These are phyloP conservation scores for Malacoraja senta DNA, from an alignment of 2,797 vertebrate species.

Conservation along the genomic window DNA sequence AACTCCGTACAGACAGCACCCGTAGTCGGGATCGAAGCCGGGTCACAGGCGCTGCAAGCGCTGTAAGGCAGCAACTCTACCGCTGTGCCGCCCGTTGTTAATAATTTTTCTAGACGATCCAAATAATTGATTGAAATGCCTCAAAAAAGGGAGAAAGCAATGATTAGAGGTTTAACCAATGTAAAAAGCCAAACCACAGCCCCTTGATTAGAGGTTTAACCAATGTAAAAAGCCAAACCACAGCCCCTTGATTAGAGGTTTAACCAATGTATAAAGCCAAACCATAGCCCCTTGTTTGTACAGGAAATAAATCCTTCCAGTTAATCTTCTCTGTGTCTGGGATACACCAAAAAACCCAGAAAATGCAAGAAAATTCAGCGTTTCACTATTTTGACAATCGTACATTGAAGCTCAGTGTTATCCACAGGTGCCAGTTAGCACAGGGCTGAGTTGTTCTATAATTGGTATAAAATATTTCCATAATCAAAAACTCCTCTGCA, in stretches of 20 bases:
- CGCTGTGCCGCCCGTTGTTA: too few species aligned
- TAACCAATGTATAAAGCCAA: too few species aligned
- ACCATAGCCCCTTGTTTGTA: too few species aligned
- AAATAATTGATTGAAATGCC: neutral
- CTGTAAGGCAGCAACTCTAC: too few species aligned
- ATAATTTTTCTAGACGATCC: neutral
- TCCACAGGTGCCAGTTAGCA: neutral
- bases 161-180: too few species aligned
- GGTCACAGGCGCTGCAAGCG: neutral
- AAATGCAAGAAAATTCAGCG: neutral
- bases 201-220: too few species aligned
- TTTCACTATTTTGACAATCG: neutral
- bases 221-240: too few species aligned
- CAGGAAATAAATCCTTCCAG: neutral
- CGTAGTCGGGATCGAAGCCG: too few species aligned
- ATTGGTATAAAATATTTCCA: neutral
- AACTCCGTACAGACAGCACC: too few species aligned
- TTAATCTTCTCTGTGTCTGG: neutral
- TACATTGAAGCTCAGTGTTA: neutral
- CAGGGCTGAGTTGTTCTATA: neutral
- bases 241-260: too few species aligned
- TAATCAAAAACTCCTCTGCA: neutral
- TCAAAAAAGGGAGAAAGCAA: neutral
- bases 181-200: neutral
- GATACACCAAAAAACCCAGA: neutral